Evolutionary conservation across 2,797 vertebrate genomes (phyloP), one percentile per base, ranked within the genome.

Genomic region (Prunella strophiata): DNA sequence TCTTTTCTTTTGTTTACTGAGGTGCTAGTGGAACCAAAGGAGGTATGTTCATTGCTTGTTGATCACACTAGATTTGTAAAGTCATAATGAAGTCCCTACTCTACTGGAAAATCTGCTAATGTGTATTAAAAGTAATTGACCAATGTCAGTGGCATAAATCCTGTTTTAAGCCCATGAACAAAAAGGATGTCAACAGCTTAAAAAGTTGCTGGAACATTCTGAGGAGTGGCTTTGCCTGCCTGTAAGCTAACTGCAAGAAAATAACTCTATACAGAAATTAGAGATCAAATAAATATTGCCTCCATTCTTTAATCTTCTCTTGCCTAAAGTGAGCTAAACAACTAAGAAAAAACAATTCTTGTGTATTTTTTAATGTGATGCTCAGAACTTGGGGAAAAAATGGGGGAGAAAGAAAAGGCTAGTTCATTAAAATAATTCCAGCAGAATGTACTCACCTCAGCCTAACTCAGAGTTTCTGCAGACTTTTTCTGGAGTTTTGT

Each of bases 341-440:
- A 43, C 16, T 52, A 34, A 27, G 9, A 6, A 57, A 25, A 74
- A 34, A 6, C 8, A 63, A 7, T 38, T 78, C 1, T 54, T 88
- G 4, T 3, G 2, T 1, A 1, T n/a, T 81, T 81, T 65, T 45
- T 23, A 3, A 23, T 73, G 7, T 29, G 5, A 4, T 34, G 16
- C 18, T 62, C 3, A 55, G 25, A 94, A 55, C 5, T 59, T 22
- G 20, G 7, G 17, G 2, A 3, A 21, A 2, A 71, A 91, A 59
- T 4, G 1, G 10, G 22, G 7, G 4, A 73, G 8, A 19, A 34
- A 34, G 34, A 34, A 34, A 34, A 34, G 34, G 34, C 34, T 34
- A 34, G 34, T 34, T 34, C 34, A 34, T 34, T 34, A 34, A 34
- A 34, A 34, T 34, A 34, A 34, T 34, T 34, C 34, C 34, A 34